phyloP scores from a whole-genome alignment of 2,888 invertebrate species.

The Adelphocoris suturalis region DNA sequence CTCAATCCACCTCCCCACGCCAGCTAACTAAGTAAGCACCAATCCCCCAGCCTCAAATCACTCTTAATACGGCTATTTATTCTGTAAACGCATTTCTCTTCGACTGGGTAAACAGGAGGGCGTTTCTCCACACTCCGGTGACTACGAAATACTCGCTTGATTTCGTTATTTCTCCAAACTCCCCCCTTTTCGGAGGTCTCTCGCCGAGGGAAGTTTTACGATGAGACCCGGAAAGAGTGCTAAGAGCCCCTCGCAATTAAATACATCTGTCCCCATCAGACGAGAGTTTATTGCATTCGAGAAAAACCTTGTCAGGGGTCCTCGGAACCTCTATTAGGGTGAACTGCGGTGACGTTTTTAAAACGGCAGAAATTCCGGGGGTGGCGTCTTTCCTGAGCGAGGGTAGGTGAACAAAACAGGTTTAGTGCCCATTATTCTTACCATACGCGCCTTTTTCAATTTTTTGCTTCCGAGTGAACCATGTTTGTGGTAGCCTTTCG shows the following conservation, averaged over 20 bases:
- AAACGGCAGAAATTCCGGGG: not conserved
- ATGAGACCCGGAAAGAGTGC: slow-evolving; percentile 46
- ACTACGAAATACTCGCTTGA: slow-evolving; percentile 25
- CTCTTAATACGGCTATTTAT: slow-evolving; percentile 42
- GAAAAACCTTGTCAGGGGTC: slow-evolving; percentile 34
- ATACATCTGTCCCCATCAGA: slow-evolving; percentile 63
- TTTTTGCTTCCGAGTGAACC: no score
- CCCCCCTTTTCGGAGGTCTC: not conserved
- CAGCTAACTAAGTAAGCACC: not conserved
- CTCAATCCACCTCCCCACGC: not conserved
- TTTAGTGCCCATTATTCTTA: not conserved
- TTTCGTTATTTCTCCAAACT: not conserved
- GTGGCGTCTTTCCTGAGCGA: not conserved
- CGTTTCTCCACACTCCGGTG: slow-evolving; percentile 8
- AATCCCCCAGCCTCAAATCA: slow-evolving; percentile 33
- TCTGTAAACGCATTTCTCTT: slow-evolving; percentile 42
- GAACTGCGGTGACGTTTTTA: slow-evolving; percentile 14
- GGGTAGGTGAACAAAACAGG: not conserved
- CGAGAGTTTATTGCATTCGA: slow-evolving; percentile 35
- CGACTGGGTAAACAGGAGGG: slow-evolving; percentile 36
- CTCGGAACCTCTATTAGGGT: not conserved
- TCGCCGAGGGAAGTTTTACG: slow-evolving; percentile 24
- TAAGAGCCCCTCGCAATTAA: slow-evolving; percentile 62
- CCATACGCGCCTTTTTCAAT: no score
- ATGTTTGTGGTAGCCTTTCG: no score